Base-by-base conservation (phyloP, 2,888 invertebrate species). In the Tanypteryx hageni region DNA sequence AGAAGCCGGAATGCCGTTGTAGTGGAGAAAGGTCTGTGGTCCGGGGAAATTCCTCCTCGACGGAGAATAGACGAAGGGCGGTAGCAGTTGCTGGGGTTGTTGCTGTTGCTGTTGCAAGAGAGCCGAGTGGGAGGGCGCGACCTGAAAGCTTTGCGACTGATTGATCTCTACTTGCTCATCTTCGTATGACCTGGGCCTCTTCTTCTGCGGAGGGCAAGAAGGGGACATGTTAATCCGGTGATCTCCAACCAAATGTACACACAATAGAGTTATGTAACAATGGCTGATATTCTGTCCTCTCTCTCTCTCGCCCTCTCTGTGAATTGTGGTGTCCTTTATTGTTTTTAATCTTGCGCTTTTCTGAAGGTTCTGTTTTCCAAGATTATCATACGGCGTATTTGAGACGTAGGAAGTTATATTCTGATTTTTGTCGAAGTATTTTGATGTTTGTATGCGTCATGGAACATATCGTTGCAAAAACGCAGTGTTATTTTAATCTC, bases 181-280 rank as follows among this genome's bases (percentile, higher is more conserved):
- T 64, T 89, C 89, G 64, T 64, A 44, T 44, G 89, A 89, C 68
- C 89, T 59, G 44, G 89, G 89, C 89, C 89, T 89, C 89, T 89
- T 89, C 89, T 89, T 89, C 89, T 89, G 89, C 83, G 83, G n/a
- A 83, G 83, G 83, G 83, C 89, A 89, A 89, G 89, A 89, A 89
- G n/a, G 89, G 89, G 89, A 89, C 89, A 89, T 44, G 89, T 89
- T 89, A 64, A 64, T 89, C n/a, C 57, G 83, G 18, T 57, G 44
- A 56, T 57, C 83, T 18, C 83, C 57, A n/a, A 64, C 31, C 18
- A 56, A n/a, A 44, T 44, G n/a, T 18, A 89, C n/a, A 44, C 44
- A 61, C 89, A 68, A 64, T 44, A 56, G 27, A 76, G 76, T 27
- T 27, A 76, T 76, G 22, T 22, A 76, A 27, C 11, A 18, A 64